Base-by-base conservation (phyloP, 1,140 invertebrate genomes). In the Caenorhabditis inopinata region DNA sequence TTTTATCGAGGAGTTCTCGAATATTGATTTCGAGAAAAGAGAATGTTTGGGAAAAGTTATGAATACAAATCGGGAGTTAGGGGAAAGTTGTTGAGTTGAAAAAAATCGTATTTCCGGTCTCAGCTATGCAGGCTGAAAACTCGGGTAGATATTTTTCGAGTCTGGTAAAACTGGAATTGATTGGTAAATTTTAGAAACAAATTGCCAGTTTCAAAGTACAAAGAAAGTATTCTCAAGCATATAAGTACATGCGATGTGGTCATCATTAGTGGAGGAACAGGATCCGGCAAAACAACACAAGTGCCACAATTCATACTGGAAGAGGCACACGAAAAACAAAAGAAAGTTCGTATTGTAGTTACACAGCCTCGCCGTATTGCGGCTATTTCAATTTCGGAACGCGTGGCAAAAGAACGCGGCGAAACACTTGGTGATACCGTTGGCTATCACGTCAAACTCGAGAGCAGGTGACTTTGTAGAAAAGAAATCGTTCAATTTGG, bases 391-490 rank as follows among this genome's bases (percentile, higher is more conserved):
- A 93, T 97, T 0, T 93, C 90, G 88, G 95, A 91, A 91, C 93
- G 85, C 91, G 95, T 86, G 89, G 93, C 93, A 79, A 90, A 93
- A n/a, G 96, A 98, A 89, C 91, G 96, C 27, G 93, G 93, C 79
- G 95, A 97, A 89, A 91, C 92, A 82, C 90, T 96, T 74, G 96
- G 96, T 0, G 92, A 93, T 82, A 94, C 93, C 0, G 93, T 97
- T 23, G 96, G 96, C 11, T 98, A 97, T 89, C 95, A 98, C 89
- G 96, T 98, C 83, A 91, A 95, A 49, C 89, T 96, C 76, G 94
- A 96, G 87, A 58, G 38, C 49, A 77, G 21, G 27, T 35, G 23
- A 9, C n/a, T n/a, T n/a, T n/a, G n/a, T n/a, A n/a, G n/a, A n/a
- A n/a, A n/a, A n/a, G n/a, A n/a, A n/a, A n/a, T n/a, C n/a, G n/a